Evolutionary conservation across 2,113 vertebrate species (phyloP).

Genomic region (Athene cunicularia): DNA sequence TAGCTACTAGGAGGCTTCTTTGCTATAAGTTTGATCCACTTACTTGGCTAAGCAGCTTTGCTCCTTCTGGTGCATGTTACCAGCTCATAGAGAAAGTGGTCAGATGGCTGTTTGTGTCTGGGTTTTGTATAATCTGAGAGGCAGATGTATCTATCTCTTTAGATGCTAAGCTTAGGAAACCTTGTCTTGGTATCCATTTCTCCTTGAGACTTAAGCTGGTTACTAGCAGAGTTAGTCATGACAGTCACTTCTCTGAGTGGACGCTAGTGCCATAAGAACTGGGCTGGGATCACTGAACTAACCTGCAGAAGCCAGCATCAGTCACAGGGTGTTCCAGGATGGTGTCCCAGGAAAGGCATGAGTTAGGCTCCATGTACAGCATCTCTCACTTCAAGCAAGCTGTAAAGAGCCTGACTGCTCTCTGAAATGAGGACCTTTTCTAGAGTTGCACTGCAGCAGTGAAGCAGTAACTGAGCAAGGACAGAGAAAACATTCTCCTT

Average conservation of each 20-base stretch:
- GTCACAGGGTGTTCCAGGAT: not conserved
- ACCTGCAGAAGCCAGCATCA: not conserved
- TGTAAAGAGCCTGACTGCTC: not conserved
- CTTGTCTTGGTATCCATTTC: not conserved
- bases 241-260: not conserved
- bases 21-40: not conserved
- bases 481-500: not conserved
- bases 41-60: not conserved
- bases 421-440: not conserved
- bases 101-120: not conserved
- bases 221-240: not conserved
- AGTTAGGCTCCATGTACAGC: not conserved
- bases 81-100: not conserved
- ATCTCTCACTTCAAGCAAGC: not conserved
- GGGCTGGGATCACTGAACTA: not conserved
- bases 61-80: not conserved
- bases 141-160: not conserved
- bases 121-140: not conserved
- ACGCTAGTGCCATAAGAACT: not conserved
- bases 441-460: not conserved
- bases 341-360: not conserved
- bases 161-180: not conserved
- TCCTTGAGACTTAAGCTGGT: not conserved
- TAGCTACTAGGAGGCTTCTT: not conserved
- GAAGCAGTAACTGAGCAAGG: not conserved